These are phyloP conservation scores for Catalaphyllia jardinei DNA, from an alignment of 64 coral and sea anemone genomes.

Conservation along the genomic window DNA sequence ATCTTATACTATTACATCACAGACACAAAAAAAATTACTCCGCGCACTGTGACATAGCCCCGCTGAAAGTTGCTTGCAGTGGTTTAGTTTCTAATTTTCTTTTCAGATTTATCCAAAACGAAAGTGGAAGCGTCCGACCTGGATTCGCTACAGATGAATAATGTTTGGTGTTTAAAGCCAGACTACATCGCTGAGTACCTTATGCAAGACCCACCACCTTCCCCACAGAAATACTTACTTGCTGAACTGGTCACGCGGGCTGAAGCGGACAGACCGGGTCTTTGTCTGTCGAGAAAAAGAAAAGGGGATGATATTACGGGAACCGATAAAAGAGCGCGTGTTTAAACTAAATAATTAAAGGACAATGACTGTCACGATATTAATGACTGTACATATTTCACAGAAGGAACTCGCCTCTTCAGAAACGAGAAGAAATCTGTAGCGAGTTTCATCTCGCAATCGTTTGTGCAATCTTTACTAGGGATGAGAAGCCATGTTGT, in stretches of 20 bases:
- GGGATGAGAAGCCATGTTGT: not conserved
- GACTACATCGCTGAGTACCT: slow-evolving; percentile 91
- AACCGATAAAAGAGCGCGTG: slow-evolving; percentile 61
- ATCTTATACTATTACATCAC: too few species aligned
- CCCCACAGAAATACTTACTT: slow-evolving; percentile 72
- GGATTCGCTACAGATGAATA: slow-evolving; percentile 13
- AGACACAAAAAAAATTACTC: too few species aligned
- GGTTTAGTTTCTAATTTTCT: not conserved
- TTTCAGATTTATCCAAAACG: slow-evolving; percentile 69
- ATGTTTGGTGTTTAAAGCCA: slow-evolving; percentile 82
- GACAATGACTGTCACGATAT: not conserved
- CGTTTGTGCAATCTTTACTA: not conserved
- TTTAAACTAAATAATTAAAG: slow-evolving; percentile 3
- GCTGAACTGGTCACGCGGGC: slow-evolving; percentile 36
- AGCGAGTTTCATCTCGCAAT: not conserved
- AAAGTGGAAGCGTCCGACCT: slow-evolving; percentile 63
- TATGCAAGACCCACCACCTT: slow-evolving; percentile 88
- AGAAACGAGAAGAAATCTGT: too few species aligned
- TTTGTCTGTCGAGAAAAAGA: slow-evolving; percentile 75
- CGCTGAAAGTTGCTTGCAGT: not conserved
- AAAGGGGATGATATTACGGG: slow-evolving; percentile 59
- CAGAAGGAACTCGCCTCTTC: too few species aligned
- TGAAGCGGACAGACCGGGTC: slow-evolving; percentile 27
- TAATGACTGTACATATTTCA: too few species aligned
- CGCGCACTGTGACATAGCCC: too few species aligned